A percentile compares a stretch with the other conserved stretches of the same genome.
These are phyloP conservation scores for Electrophaes corylata DNA, from an alignment of 2,888 invertebrate genomes.

Conservation along the genomic window DNA sequence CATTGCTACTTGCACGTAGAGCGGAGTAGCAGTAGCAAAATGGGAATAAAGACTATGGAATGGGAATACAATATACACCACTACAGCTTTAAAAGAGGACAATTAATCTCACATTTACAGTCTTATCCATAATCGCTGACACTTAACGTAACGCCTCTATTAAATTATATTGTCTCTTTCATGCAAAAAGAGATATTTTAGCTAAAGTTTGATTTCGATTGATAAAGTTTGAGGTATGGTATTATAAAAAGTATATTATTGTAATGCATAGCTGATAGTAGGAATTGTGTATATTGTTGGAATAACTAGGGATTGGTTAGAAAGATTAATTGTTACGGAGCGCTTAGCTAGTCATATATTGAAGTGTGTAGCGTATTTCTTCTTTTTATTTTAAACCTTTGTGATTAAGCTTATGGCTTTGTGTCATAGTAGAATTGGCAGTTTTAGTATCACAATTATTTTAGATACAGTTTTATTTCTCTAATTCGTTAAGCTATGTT, in stretches of 20 bases:
- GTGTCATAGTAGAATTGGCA: not conserved
- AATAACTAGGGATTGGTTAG: constrained; percentile 8
- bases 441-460: not conserved
- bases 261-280: constrained; percentile 26
- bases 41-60: too few relatives aligned
- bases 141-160: too few relatives aligned
- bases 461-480: not conserved
- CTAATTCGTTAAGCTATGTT: not conserved
- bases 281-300: constrained; percentile 8
- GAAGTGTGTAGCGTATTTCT: constrained; percentile 6
- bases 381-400: constrained; percentile 11
- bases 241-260: not conserved
- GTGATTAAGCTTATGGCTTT: constrained; percentile 7
- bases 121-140: too few relatives aligned
- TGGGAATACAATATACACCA: too few relatives aligned
- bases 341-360: constrained; percentile 34
- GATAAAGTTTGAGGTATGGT: not conserved
- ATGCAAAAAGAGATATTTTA: too few relatives aligned
- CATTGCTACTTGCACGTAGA: too few relatives aligned
- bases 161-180: too few relatives aligned
- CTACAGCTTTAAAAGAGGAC: too few relatives aligned
- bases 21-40: too few relatives aligned
- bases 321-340: constrained; percentile 5
- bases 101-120: too few relatives aligned
- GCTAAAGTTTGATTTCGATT: too few relatives aligned